These are phyloP conservation scores for Chondrilla cf. caribensis DNA, from an alignment of 37 sponge, comb jelly and placozoan species.

Conservation along the genomic window DNA sequence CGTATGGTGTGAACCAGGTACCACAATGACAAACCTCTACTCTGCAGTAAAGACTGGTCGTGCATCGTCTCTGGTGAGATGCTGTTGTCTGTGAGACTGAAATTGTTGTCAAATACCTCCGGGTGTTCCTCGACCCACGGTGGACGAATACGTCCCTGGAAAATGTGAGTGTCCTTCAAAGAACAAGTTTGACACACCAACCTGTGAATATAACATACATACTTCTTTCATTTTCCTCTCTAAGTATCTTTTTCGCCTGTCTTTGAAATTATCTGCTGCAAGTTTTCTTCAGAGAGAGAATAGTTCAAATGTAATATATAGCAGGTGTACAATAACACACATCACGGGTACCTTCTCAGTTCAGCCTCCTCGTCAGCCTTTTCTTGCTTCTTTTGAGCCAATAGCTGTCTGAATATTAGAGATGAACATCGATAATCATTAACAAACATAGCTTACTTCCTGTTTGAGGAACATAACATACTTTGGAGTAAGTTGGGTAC, in stretches of 20 bases:
- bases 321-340: neutral
- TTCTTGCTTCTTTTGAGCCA: conserved; percentile 51
- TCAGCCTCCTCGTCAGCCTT: conserved; percentile 78
- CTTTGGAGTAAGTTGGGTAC: conserved; percentile 39
- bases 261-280: conserved; percentile 23
- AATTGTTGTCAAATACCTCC: conserved; percentile 67
- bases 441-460: too few relatives aligned
- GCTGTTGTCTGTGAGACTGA: conserved; percentile 55
- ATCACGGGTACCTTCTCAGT: conserved; percentile 29
- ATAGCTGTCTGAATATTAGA: conserved; percentile 34
- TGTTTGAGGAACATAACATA: too few relatives aligned
- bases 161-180: neutral
- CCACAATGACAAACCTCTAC: too few relatives aligned
- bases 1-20: too few relatives aligned
- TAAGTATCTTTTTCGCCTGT: conserved; percentile 10
- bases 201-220: neutral
- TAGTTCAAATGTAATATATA: neutral
- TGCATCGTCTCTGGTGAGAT: too few relatives aligned
- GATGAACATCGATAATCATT: too few relatives aligned
- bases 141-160: conserved; percentile 47
- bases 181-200: neutral
- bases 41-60: too few relatives aligned
- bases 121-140: conserved; percentile 90
- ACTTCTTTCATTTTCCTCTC: conserved; percentile 20
- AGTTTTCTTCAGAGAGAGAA: conserved; percentile 14